Evolutionary conservation across 1,140 invertebrate genomes (phyloP).

Genomic region (Uloborus diversus): DNA sequence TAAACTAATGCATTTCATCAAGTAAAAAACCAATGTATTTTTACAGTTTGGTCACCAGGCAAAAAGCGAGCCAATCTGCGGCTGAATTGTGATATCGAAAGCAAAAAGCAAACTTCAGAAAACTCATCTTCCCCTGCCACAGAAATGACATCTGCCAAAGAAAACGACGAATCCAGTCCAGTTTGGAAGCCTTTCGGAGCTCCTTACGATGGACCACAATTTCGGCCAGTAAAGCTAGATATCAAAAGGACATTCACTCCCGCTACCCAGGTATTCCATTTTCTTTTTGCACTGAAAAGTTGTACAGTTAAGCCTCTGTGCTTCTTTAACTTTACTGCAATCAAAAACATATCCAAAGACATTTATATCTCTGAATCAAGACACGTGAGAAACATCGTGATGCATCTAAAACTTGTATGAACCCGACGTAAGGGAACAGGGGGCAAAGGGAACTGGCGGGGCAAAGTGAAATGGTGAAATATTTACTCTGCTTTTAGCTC

Average conservation of each 20-base stretch:
- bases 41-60: slow-evolving; percentile 43
- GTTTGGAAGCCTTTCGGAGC: slow-evolving; percentile 52
- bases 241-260: slow-evolving; percentile 2
- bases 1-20: no score
- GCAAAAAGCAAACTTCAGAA: not conserved
- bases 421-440: no score
- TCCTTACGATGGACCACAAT: slow-evolving; percentile 36
- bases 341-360: no score
- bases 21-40: not conserved
- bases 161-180: slow-evolving; percentile 24
- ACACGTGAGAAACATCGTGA: no score
- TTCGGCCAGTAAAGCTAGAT: slow-evolving; percentile 28
- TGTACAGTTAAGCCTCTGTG: no score
- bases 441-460: no score
- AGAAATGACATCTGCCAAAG: not conserved
- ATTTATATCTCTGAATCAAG: no score
- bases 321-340: no score
- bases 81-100: not conserved
- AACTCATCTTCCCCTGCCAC: not conserved
- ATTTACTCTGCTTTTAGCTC: no score
- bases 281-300: no score
- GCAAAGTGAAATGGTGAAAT: no score
- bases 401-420: no score
- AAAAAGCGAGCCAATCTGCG: slow-evolving; percentile 19
- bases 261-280: slow-evolving; percentile 14